Conservation (phyloP, 2,113 vertebrate species). For the Panurus biarmicus region DNA sequence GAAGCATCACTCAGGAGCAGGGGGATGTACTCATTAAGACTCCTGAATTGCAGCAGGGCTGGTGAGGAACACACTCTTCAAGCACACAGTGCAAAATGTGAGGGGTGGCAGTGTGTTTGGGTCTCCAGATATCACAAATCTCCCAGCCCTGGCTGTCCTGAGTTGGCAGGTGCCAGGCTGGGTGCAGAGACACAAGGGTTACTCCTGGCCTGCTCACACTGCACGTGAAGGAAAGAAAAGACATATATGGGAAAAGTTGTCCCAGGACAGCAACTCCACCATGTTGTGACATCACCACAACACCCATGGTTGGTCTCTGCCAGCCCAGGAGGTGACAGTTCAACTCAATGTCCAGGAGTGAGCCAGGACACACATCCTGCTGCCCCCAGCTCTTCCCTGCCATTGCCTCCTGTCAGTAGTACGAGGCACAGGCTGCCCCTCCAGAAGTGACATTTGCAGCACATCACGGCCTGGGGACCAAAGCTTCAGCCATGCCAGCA, state of each 20-base stretch:
- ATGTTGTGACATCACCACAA: fast-evolving
- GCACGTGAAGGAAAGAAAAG: not conserved
- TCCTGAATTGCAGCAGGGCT: not conserved
- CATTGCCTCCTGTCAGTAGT: fast-evolving
- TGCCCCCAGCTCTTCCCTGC: not conserved
- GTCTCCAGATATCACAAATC: not conserved
- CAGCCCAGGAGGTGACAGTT: not conserved
- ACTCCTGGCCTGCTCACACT: not conserved
- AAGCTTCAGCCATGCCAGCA: not conserved
- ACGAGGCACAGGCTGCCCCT: not conserved
- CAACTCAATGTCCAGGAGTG: fast-evolving
- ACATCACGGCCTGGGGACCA: not conserved
- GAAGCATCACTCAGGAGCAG: not conserved
- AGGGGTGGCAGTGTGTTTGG: fast-evolving
- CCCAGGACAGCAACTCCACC: not conserved
- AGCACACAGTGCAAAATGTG: fast-evolving
- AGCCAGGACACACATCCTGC: not conserved
- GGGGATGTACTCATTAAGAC: not conserved
- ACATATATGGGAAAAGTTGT: not conserved
- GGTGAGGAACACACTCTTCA: fast-evolving
- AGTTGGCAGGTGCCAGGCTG: not conserved
- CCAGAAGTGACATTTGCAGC: not conserved
- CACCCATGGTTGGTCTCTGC: fast-evolving
- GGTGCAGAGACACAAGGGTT: fast-evolving
- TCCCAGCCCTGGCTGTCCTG: not conserved